Evolutionary conservation across 2,888 invertebrate species (phyloP), one percentile per base, ranked within the genome.

Genomic region (Morpho helenor): DNA sequence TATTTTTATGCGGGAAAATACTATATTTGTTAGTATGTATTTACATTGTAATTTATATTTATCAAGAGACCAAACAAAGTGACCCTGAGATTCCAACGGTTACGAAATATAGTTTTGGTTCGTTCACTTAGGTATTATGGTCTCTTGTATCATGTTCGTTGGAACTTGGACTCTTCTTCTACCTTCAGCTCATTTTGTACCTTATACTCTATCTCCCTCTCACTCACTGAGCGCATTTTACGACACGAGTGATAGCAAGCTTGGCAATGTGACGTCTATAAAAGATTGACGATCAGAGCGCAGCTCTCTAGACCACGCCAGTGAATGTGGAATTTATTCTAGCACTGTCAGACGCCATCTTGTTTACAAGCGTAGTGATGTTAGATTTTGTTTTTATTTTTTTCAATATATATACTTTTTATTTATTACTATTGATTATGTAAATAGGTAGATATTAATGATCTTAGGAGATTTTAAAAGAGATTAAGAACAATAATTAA

Each of bases 241-340:
- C 59, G 48, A 56, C 46, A 60, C 59, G 60, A 49, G 65, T 63
- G 76, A 79, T 52, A 68, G 68, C 66, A 59, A 67, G 65, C 60
- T 63, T 60, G 43, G 57, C 57, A 60, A 22, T 51, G 66, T 65
- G 76, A 67, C 73, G 73, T 68, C 70, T 74, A 66, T 62, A 66
- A 64, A 57, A 42, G 54, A 51, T 60, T 67, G 58, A 62, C 59
- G 56, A 58, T 58, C 54, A 69, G 67, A 59, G 65, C 61, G 54
- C 76, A 76, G 72, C 74, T 73, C 71, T 67, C 65, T 66, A 67
- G 41, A 44, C 39, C 55, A 31, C 44, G 48, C 71, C 63, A 64
- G 71, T 39, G 55, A 72, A 75, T 76, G 73, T 73, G 76, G 78
- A 80, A 80, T 80, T 80, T 81, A 82, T 83, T 79, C 81, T 80